phyloP scores from a whole-genome alignment of 2,888 invertebrate species.

The Hypolimnas misippus region DNA sequence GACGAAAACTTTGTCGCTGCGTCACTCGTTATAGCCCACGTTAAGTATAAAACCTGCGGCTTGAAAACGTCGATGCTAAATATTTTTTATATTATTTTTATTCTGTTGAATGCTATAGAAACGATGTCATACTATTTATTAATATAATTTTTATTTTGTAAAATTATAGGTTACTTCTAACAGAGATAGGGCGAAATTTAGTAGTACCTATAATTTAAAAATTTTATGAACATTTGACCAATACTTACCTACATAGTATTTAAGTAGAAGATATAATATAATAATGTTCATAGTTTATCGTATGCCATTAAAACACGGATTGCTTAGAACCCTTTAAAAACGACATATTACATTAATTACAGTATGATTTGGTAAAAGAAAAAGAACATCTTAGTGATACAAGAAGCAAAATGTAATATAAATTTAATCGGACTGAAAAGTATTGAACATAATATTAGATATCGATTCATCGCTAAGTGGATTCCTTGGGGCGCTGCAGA shows the following conservation, averaged over 20 bases:
- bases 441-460: constrained; percentile 50
- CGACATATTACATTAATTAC: background rate
- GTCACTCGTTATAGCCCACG: constrained; percentile 58
- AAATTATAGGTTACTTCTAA: no score
- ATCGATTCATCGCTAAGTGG: constrained; percentile 64
- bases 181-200: no score
- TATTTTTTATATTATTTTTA: constrained; percentile 47
- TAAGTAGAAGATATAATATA: no score
- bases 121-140: background rate
- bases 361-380: background rate
- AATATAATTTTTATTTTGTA: background rate
- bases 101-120: background rate
- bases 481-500: constrained; percentile 57
- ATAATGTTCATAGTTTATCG: no score
- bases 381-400: background rate
- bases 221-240: no score
- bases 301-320: no score
- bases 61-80: constrained; percentile 59
- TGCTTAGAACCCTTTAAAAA: no score
- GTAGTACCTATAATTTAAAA: no score
- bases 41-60: constrained; percentile 45
- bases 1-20: constrained; percentile 45
- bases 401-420: constrained; percentile 33
- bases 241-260: no score
- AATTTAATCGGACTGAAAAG: constrained; percentile 47